These are phyloP conservation scores for Mimachlamys varia DNA, from an alignment of 2,888 invertebrate genomes.

Conservation along the genomic window DNA sequence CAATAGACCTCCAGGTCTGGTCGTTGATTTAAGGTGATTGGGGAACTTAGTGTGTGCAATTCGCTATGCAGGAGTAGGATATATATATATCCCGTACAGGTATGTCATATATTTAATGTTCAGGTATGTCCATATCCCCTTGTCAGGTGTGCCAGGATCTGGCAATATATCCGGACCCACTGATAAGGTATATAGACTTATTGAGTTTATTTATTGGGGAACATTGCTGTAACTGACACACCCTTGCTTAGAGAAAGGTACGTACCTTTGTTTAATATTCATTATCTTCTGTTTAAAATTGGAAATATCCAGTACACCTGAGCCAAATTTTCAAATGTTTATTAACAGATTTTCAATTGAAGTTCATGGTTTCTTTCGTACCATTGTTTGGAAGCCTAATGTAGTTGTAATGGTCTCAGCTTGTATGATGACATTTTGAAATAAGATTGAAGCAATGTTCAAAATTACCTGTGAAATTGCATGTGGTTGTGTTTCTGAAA, in stretches of 20 bases:
- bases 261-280: background rate
- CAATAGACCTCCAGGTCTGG: background rate
- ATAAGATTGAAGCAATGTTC: no score
- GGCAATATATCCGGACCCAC: background rate
- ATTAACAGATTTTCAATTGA: no score
- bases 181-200: conserved; percentile 11
- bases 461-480: no score
- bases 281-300: background rate
- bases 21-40: background rate
- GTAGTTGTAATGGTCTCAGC: no score
- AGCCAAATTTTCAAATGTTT: no score
- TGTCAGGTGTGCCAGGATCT: background rate
- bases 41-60: background rate
- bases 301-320: background rate
- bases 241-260: background rate
- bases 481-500: no score
- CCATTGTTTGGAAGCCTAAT: no score
- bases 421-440: no score
- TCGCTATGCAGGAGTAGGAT: background rate
- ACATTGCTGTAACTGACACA: background rate
- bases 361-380: no score
- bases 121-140: background rate
- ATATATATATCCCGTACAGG: background rate
- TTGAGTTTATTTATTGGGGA: background rate
- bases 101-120: background rate